Evolutionary conservation across 2,113 vertebrate genomes (phyloP), one percentile per base, ranked within the genome.

Genomic region (Oophaga pumilio): DNA sequence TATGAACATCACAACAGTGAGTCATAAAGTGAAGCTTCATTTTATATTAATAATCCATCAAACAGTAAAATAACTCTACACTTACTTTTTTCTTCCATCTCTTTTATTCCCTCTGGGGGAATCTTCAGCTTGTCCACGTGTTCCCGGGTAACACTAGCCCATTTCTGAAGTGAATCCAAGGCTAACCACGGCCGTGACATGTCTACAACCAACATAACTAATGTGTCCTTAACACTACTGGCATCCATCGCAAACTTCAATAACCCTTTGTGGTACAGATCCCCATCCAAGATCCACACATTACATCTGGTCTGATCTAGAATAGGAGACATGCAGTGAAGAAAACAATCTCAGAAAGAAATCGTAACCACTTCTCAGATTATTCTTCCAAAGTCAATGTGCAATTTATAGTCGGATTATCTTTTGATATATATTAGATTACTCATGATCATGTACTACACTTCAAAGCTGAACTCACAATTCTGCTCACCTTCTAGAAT

Each of bases 141-240:
- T 92, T 99, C 98, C 92, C 97, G 95, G 91, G 98, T 93, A 90
- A 99, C 97, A 50, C 96, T 97, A 57, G 97, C 96, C 98, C 98
- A 99, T 91, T 99, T 99, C 90, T 99, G 97, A 91, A 99, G 95
- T 68, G 98, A 98, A 94, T 99, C 98, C 93, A 98, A 91, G 90
- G 97, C 96, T 89, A 96, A 96, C 98, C 98, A 99, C 52, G 98
- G 98, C 91, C 97, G 96, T 64, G 98, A 98, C 96, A 99, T 97
- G 89, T 99, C 98, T 89, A 98, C 94, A 14, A 95, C 95, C 91
- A 99, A 91, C 93, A 97, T 94, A 89, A 97, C 90, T 89, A 99
- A 91, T 89, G 97, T 97, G 95, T 97, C 96, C 85, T 95, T 94
- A 87, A 99, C 91, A 69, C 96, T 96, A 89, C 93, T 93, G 83